Base-by-base conservation (phyloP, 2,113 vertebrate genomes). In the Equus quagga region DNA sequence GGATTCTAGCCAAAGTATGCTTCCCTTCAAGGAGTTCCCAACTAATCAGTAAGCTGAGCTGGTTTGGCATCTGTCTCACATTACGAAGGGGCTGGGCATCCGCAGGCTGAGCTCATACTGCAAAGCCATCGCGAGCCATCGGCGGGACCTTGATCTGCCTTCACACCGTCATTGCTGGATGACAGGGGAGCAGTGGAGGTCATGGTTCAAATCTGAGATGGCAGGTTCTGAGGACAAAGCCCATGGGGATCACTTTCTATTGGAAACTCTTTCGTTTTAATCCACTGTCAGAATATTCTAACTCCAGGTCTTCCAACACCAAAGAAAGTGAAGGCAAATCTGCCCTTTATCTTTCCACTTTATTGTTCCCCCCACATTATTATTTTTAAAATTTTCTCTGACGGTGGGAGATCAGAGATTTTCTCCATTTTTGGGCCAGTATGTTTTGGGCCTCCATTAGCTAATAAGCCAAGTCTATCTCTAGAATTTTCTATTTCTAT, bases 51-150 rank as follows among this genome's bases (percentile, higher is more conserved):
- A 98, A 98, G 89, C 64, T 36, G 86, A 98, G 87, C 89, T 33
- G 24, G 65, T 65, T 95, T 90, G 97, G 98, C 99, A 98, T 99
- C 98, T 99, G 98, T 98, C 96, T 98, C 97, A 65, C 89, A 98
- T 99, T 98, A 98, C 94, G 56, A 36, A 92, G 87, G 91, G 96
- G 81, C 54, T 94, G 90, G 98, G 98, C 85, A 81, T 98, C 94
- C 98, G 96, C 90, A 93, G 94, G 90, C 95, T 98, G 98, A 99
- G 94, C 97, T 98, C 98, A 96, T 80, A 51, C 81, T 97, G 87
- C 13, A 49, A 64, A 96, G 95, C 87, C 96, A 95, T 92, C 54
- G 87, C 44, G 67, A 96, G 95, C 87, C 96, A 95, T 92, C 54
- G 87, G 69, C 44, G 84, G 31, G 49, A 83, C 96, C 97, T 98